A percentile compares a stretch with the other conserved stretches of the same genome.
phyloP scores from a whole-genome alignment of 2,888 invertebrate species.

The Eretmocerus hayati region DNA sequence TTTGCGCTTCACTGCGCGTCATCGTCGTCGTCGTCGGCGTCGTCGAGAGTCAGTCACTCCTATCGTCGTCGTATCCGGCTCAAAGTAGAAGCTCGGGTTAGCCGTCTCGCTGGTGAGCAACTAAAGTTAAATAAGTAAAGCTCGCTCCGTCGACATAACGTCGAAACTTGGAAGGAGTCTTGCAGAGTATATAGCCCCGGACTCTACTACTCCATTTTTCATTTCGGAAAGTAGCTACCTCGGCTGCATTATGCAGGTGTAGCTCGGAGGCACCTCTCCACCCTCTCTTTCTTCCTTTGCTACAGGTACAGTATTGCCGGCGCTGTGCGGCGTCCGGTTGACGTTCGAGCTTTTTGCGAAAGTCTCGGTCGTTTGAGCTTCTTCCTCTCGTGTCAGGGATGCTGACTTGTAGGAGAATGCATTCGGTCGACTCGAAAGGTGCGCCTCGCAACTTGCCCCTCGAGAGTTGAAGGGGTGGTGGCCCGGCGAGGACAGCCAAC shows the following conservation, averaged over 20 bases:
- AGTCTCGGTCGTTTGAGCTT: no score
- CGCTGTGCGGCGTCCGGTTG: not conserved
- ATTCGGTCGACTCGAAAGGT: no score
- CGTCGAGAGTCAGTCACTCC: not conserved
- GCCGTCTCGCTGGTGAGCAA: conserved; percentile 2
- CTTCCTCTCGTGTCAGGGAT: no score
- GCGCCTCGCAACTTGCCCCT: no score
- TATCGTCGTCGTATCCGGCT: no score
- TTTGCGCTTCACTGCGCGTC: not conserved
- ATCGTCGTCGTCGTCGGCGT: not conserved
- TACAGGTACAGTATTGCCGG: no score
- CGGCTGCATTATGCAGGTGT: conserved; percentile 34
- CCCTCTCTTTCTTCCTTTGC: not conserved
- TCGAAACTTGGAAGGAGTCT: conserved; percentile 17
- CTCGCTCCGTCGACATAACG: conserved; percentile 22
- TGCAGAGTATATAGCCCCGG: no score
- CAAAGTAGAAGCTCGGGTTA: conserved; percentile 6
- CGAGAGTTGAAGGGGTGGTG: no score
- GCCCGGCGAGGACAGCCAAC: no score
- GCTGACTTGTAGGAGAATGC: no score
- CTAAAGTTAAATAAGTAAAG: conserved; percentile 34
- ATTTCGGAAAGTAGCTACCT: conserved; percentile 34
- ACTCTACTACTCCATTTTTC: conserved; percentile 39
- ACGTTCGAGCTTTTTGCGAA: not conserved
- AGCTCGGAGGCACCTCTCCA: not conserved